Conservation (phyloP, 2,797 vertebrate species). For the Mycteria americana region DNA sequence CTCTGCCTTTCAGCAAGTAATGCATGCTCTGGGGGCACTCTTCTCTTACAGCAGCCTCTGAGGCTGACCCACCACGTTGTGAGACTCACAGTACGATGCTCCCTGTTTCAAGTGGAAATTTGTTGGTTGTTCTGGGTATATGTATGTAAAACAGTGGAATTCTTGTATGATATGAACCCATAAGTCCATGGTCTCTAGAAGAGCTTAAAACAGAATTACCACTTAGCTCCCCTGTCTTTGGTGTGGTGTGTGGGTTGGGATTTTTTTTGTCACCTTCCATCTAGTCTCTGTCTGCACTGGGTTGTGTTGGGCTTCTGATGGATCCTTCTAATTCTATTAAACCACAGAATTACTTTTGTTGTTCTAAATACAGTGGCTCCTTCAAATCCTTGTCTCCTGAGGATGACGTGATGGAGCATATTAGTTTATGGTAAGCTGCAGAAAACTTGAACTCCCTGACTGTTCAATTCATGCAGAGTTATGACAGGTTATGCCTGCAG, state of each 20-base stretch:
- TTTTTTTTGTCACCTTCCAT: conserved; percentile 17
- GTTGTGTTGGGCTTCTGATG: not conserved
- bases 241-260: not conserved
- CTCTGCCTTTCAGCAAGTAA: not conserved
- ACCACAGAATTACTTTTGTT: conserved; percentile 9
- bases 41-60: not conserved
- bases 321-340: conserved; percentile 32
- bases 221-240: not conserved
- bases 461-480: conserved; percentile 65
- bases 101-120: not conserved
- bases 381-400: conserved; percentile 46
- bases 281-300: not conserved
- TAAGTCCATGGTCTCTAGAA: not conserved
- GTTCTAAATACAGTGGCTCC: conserved; percentile 29
- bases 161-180: not conserved
- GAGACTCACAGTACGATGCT: not conserved
- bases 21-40: not conserved
- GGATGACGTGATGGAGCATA: conserved; percentile 52
- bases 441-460: conserved; percentile 66
- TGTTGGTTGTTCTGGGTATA: not conserved
- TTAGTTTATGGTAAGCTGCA: conserved; percentile 66
- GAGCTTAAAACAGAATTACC: not conserved
- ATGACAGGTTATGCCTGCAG: conserved; percentile 67
- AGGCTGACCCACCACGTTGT: not conserved
- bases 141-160: not conserved